These are phyloP conservation scores for Rhagonycha fulva DNA, from an alignment of 2,888 invertebrate genomes.

Conservation along the genomic window DNA sequence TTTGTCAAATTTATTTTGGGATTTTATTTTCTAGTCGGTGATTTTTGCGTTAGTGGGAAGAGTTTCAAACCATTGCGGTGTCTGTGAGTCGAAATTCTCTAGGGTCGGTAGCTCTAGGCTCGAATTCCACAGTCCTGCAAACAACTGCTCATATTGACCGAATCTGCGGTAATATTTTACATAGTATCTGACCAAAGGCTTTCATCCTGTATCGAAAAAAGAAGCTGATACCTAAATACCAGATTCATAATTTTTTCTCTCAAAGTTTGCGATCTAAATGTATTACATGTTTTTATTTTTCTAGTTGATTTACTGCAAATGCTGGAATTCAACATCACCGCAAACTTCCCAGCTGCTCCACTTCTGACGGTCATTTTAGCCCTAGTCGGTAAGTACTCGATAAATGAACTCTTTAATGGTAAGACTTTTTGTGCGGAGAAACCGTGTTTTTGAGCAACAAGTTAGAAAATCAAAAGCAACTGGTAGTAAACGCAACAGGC, in stretches of 20 bases:
- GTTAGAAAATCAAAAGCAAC: slow-evolving; percentile 37
- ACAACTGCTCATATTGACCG: slow-evolving; percentile 49
- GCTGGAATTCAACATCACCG: slow-evolving; percentile 94
- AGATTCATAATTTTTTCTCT: not conserved
- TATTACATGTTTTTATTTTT: slow-evolving; percentile 45
- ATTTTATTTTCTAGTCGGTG: slow-evolving; percentile 3
- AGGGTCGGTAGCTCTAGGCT: slow-evolving; percentile 38
- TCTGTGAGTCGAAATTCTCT: slow-evolving; percentile 36
- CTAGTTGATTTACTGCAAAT: slow-evolving; percentile 96
- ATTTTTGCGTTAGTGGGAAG: slow-evolving; percentile 9
- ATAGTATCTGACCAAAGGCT: slow-evolving; percentile 23
- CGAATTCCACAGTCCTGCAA: slow-evolving; percentile 46
- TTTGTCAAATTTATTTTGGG: slow-evolving; percentile 2
- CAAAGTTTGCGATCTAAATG: not conserved
- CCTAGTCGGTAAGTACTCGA: slow-evolving; percentile 84
- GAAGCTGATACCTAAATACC: not conserved
- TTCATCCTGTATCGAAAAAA: slow-evolving; percentile 13
- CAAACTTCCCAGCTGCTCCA: slow-evolving; percentile 95
- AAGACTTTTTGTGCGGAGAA: not conserved
- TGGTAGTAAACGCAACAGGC: slow-evolving; percentile 37
- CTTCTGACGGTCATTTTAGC: slow-evolving; percentile 96
- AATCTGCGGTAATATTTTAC: slow-evolving; percentile 39
- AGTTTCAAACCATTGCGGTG: slow-evolving; percentile 15
- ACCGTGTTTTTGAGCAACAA: slow-evolving; percentile 39
- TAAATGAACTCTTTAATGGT: not conserved